Base-by-base conservation (phyloP, 2,888 invertebrate species). In the Andrena dorsata region DNA sequence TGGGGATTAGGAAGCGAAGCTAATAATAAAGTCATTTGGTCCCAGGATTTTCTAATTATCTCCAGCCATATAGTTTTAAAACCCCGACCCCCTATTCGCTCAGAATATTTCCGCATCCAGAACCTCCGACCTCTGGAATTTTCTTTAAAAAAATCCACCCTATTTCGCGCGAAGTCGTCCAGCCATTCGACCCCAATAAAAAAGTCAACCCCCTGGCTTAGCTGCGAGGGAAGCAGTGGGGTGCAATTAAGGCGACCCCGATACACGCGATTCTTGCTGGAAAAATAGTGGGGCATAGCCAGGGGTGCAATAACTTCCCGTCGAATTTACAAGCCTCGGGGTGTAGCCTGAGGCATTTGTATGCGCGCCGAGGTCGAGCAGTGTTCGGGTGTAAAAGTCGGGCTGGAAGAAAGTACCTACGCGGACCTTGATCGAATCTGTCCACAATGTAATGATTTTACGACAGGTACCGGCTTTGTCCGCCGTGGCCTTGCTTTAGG, bases 391-490 rank as follows among this genome's bases (percentile, higher is more conserved):
- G 7, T 41, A 41, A 28, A 23, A n/a, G 32, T 53, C 13, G 23
- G 20, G n/a, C 35, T 32, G 47, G 20, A 23, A 30, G 30, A 49
- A 35, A 16, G 8, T 49, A 16, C 58, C 58, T 7, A 35, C 64
- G 60, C 16, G 65, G 23, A 80, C 82, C 84, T 68, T 79, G 86
- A 81, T 86, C 84, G 76, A 79, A 88, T 82, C 85, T 87, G 86
- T 89, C 89, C 88, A 84, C 88, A 86, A 88, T 72, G 73, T 90
- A 90, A 89, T 91, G 86, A 89, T 85, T 90, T 90, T 88, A 90
- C 76, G 87, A 82, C 80, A 49, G 58, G 68, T 77, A 60, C 30
- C 13, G 16, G 28, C 20, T 56, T 76, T 74, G 76, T 66, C 32
- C 65, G 4, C 30, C 8, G 1, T 3, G 60, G 58, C 65, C 73